These are phyloP conservation scores for Heptranchias perlo DNA, from an alignment of 2,113 vertebrate species.

Conservation along the genomic window DNA sequence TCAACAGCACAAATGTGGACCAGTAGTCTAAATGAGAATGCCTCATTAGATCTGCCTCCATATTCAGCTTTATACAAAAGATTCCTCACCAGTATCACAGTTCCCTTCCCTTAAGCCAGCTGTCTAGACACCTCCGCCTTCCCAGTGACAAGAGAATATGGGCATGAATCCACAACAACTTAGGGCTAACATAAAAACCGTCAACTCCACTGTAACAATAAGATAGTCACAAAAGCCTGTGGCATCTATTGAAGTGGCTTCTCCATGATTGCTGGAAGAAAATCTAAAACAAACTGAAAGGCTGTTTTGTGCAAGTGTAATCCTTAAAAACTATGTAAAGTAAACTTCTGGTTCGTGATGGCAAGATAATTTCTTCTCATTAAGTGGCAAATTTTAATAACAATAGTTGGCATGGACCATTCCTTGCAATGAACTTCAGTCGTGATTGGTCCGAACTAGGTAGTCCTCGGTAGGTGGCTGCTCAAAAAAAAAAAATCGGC, in stretches of 20 bases:
- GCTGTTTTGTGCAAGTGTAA: neutral
- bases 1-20: neutral
- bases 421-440: neutral
- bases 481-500: neutral
- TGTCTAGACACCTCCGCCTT: slow-evolving; percentile 9
- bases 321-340: neutral
- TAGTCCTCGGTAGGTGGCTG: neutral
- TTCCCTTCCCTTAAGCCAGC: neutral
- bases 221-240: neutral
- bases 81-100: neutral
- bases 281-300: neutral
- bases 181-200: neutral
- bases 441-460: neutral
- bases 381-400: neutral
- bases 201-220: neutral
- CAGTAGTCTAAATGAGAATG: neutral
- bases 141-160: neutral
- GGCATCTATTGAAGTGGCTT: neutral
- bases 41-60: neutral
- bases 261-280: neutral
- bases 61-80: slow-evolving; percentile 18
- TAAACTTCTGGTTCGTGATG: neutral
- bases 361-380: neutral
- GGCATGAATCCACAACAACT: neutral
- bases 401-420: neutral